Conservation (phyloP, 2,797 vertebrate genomes). For the Gymnoscopelus microlampas region DNA sequence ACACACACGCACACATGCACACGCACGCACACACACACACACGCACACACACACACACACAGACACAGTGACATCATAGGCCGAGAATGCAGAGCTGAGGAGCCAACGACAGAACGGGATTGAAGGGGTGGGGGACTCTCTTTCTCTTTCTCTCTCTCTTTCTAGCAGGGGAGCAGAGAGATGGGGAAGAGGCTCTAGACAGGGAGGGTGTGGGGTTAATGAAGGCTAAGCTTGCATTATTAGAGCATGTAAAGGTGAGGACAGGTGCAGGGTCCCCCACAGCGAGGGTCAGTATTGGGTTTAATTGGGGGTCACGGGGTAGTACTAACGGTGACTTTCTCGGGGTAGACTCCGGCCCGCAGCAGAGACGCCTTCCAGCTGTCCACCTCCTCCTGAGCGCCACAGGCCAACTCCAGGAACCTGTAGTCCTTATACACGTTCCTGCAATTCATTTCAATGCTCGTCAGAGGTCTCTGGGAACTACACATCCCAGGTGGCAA, state of each 20-base stretch:
- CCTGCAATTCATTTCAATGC: constrained; percentile 73
- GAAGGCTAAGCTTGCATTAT: constrained; percentile 26
- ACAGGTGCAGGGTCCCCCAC: constrained; percentile 53
- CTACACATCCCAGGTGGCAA: constrained; percentile 2
- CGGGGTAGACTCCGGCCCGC: constrained; percentile 91
- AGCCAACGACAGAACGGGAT: constrained; percentile 80
- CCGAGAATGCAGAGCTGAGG: constrained; percentile 77
- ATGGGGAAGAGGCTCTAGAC: constrained; percentile 47
- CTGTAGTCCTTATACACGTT: constrained; percentile 97
- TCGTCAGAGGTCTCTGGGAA: constrained; percentile 30
- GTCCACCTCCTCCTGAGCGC: constrained; percentile 91
- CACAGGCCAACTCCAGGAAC: constrained; percentile 90
- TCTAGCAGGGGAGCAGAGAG: constrained; percentile 45
- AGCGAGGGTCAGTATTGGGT: constrained; percentile 69
- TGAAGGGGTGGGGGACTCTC: constrained; percentile 73
- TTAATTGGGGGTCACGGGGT: constrained; percentile 75
- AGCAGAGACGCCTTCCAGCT: constrained; percentile 95
- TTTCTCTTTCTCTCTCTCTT: constrained; percentile 59
- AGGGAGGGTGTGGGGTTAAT: constrained; percentile 39
- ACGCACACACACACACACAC: constrained; percentile 28
- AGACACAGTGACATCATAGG: constrained; percentile 80
- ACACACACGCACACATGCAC: constrained; percentile 4
- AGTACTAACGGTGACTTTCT: constrained; percentile 87
- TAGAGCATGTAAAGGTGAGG: constrained; percentile 39
- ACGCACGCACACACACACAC: constrained; percentile 32